A percentile compares a stretch with the other conserved stretches of the same genome.
Evolutionary conservation across 1,140 invertebrate genomes (phyloP).

Genomic region (Gonatopus flavifemur): DNA sequence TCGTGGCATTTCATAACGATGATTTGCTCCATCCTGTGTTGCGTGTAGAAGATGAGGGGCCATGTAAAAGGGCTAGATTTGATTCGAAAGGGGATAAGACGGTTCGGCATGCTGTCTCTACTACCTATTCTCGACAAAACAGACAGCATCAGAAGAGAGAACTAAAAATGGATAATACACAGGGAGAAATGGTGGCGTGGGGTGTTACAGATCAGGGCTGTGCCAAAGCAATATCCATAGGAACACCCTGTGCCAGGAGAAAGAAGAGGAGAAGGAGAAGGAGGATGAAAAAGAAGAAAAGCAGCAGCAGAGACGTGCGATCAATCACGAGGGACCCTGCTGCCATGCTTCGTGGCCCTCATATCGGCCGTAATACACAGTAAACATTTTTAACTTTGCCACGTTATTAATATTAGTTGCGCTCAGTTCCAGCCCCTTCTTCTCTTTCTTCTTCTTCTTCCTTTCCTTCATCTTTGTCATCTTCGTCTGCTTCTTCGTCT

Average conservation of each 20-base stretch:
- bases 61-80: slow-evolving; percentile 14
- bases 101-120: slow-evolving; percentile 33
- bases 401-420: slow-evolving; percentile 60
- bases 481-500: too few relatives aligned
- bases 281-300: slow-evolving; percentile 18
- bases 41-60: slow-evolving; percentile 15
- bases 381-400: slow-evolving; percentile 61
- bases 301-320: slow-evolving; percentile 49
- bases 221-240: slow-evolving; percentile 43
- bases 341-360: slow-evolving; percentile 55
- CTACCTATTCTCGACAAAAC: too few relatives aligned
- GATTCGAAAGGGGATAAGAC: slow-evolving; percentile 30
- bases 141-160: too few relatives aligned
- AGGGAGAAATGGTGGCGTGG: too few relatives aligned
- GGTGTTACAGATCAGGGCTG: too few relatives aligned
- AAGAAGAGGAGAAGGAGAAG: slow-evolving; percentile 19
- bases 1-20: slow-evolving; percentile 19
- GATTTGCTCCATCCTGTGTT: slow-evolving; percentile 13
- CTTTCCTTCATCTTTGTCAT: too few relatives aligned
- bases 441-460: too few relatives aligned
- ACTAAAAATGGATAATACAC: too few relatives aligned
- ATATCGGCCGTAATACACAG: slow-evolving; percentile 56
- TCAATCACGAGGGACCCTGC: slow-evolving; percentile 55
- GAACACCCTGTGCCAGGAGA: slow-evolving; percentile 37
- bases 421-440: too few relatives aligned